Percentiles rank a stretch among this genome's conserved stretches.
Conservation (phyloP, 2,888 invertebrate genomes). For the Gryllus longicercus region DNA sequence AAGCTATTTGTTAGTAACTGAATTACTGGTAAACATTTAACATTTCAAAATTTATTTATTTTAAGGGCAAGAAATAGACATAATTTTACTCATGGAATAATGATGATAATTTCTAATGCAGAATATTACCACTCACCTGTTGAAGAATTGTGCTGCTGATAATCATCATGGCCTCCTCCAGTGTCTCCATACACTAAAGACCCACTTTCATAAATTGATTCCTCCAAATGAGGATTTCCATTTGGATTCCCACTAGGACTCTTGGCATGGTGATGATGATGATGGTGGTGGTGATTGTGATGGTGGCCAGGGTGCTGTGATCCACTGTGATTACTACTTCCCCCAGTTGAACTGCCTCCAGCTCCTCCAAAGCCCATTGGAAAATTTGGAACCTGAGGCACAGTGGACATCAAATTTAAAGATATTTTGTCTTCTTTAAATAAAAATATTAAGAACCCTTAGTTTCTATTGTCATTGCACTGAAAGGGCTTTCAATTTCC, state of each 20-base stretch:
- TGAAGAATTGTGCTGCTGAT: slow-evolving; percentile 28
- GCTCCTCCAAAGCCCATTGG: slow-evolving; percentile 34
- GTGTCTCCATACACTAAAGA: slow-evolving; percentile 32
- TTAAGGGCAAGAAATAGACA: too few relatives aligned
- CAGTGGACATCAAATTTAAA: background rate
- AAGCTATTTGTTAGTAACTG: background rate
- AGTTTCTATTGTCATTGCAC: too few relatives aligned
- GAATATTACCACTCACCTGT: background rate
- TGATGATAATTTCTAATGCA: background rate
- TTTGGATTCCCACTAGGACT: slow-evolving; percentile 26
- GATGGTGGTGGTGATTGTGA: slow-evolving; percentile 18
- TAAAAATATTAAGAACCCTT: too few relatives aligned
- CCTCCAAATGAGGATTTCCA: slow-evolving; percentile 24
- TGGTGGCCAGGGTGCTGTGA: background rate
- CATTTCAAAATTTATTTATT: too few relatives aligned
- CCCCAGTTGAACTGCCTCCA: slow-evolving; percentile 29
- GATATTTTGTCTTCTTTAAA: too few relatives aligned
- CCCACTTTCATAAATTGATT: slow-evolving; percentile 35
- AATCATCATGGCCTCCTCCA: slow-evolving; percentile 19
- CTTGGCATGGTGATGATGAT: slow-evolving; percentile 22
- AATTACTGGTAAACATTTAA: slow-evolving; percentile 17
- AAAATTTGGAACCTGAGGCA: slow-evolving; percentile 36
- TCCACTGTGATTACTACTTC: slow-evolving; percentile 31
- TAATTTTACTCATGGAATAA: background rate
- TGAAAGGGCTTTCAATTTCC: too few relatives aligned